A percentile compares a stretch with the other conserved stretches of the same genome.
Conservation (phyloP, 1,140 invertebrate species). For the Elysia chlorotica region DNA sequence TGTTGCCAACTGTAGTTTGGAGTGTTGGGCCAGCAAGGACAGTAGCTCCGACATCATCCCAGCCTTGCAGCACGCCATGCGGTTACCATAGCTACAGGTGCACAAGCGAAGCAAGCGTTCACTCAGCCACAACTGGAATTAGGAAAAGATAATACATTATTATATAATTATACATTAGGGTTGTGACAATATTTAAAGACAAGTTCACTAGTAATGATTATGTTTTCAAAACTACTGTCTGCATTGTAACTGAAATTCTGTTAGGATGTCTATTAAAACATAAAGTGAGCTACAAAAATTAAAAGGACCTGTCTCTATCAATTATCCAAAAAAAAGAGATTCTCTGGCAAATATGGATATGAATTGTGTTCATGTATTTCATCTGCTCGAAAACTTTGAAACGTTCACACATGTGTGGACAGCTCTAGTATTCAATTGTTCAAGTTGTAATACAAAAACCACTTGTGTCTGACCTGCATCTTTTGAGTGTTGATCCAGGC, state of each 20-base stretch:
- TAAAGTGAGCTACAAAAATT: not conserved
- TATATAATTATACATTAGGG: not conserved
- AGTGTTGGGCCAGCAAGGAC: conserved; percentile 34
- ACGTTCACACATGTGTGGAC: too few species aligned
- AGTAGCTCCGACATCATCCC: conserved; percentile 52
- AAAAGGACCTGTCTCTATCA: not conserved
- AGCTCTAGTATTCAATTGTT: too few species aligned
- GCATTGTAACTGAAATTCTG: not conserved
- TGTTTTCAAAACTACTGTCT: too few species aligned
- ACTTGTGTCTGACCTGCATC: conserved; percentile 30
- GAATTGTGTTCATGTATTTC: too few species aligned
- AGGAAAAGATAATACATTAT: conserved; percentile 11
- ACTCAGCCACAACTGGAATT: conserved; percentile 43
- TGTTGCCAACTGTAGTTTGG: conserved; percentile 44
- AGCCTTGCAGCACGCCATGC: conserved; percentile 52
- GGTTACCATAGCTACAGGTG: conserved; percentile 43
- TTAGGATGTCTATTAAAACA: not conserved
- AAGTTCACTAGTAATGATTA: too few species aligned
- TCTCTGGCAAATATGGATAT: too few species aligned
- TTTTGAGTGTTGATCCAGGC: conserved; percentile 56
- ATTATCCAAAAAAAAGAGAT: too few species aligned
- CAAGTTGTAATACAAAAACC: too few species aligned
- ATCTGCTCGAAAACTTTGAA: too few species aligned
- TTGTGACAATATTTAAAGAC: not conserved
- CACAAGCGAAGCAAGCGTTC: conserved; percentile 42